phyloP scores from a whole-genome alignment of 1,140 invertebrate genomes.

The Drosophila elegans region DNA sequence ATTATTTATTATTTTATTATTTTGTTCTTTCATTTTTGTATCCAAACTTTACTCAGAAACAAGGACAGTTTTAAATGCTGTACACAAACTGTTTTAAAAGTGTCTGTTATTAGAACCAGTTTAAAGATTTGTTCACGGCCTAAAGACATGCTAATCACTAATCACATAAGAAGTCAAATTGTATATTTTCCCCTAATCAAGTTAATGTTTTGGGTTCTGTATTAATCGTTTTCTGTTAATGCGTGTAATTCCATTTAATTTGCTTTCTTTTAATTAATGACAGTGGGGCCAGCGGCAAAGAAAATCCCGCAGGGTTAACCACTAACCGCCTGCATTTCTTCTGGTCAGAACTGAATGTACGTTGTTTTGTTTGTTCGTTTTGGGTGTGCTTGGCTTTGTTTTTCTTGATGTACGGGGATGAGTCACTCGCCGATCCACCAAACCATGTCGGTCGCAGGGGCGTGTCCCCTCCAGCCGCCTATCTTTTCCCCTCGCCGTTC shows the following conservation, averaged over 20 bases:
- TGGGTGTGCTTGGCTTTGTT: slow-evolving; percentile 18
- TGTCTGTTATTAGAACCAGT: neutral
- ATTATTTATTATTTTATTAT: too few species aligned
- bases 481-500: too few species aligned
- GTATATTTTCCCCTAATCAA: neutral
- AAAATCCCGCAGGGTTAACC: slow-evolving; percentile 9
- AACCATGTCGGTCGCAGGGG: slow-evolving; percentile 59
- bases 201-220: neutral
- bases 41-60: too few species aligned
- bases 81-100: too few species aligned
- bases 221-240: neutral
- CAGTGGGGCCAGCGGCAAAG: neutral
- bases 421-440: slow-evolving; percentile 50
- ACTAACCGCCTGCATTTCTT: slow-evolving; percentile 29
- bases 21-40: too few species aligned
- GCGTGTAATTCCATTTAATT: too few species aligned
- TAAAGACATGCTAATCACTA: too few species aligned
- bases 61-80: too few species aligned
- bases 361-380: slow-evolving; percentile 10
- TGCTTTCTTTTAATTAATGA: too few species aligned
- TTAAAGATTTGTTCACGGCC: neutral
- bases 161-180: neutral
- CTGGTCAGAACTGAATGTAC: neutral
- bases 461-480: slow-evolving; percentile 19
- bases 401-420: slow-evolving; percentile 45